Evolutionary conservation across 2,113 vertebrate genomes (phyloP), one percentile per base, ranked within the genome.

Genomic region (Cygnus buccinator): DNA sequence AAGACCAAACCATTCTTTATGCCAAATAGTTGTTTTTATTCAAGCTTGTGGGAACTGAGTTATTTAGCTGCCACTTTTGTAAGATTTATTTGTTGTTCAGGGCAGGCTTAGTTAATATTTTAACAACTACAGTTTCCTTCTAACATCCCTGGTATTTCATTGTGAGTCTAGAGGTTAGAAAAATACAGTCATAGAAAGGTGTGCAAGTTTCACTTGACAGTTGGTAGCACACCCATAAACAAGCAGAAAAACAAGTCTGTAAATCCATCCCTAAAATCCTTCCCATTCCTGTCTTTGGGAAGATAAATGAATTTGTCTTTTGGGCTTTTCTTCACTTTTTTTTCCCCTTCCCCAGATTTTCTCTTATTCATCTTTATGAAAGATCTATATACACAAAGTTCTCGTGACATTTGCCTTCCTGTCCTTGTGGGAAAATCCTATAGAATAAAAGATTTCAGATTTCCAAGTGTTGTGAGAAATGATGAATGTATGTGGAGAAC

Each of bases 401-500:
- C 94, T 88, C 93, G 61, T 84, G 96, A 78, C 91, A 92, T 94
- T 94, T 95, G 93, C 84, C 87, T 94, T 85, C 43, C 70, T 87
- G 48, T 48, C 59, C 57, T 48, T 0, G 0, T 82, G 90, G 77
- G 93, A 96, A 84, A 71, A 71, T 28, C 44, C 65, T 43, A 16
- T 44, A 31, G 73, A 75, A 44, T 31, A 35, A 59, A 52, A 84
- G 55, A 22, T 0, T 16, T 19, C 11, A 26, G 39, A 39, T 79
- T 81, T 77, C 20, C 57, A 9, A 55, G 55, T 4, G 35, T 44
- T 50, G 81, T 86, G 77, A 65, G 90, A 92, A 76, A 41, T 16
- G 54, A 35, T 22, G 59, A 59, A 4, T 29, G 41, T 16, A 31
- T 23, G 6, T 57, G 63, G 46, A 59, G 71, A 68, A 39, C 81